Base-by-base conservation (phyloP, 2,113 vertebrate genomes). In the Pampusana beccarii region DNA sequence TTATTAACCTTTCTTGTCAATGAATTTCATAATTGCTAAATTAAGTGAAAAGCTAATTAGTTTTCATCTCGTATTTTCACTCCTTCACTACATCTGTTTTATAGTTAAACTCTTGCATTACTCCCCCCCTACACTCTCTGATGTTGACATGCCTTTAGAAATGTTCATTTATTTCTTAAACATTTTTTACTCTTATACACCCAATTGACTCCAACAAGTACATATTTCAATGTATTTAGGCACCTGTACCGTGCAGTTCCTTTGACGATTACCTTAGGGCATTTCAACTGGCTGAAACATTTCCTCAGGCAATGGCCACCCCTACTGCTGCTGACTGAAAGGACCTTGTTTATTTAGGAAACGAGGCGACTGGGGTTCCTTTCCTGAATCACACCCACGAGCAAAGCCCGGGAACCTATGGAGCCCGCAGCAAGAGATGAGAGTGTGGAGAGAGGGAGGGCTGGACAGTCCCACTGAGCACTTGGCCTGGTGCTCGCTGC, bases 1-100 rank as follows among this genome's bases (percentile, higher is more conserved):
- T 21, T 79, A 85, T 85, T 79, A 85, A 53, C 25, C 54, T 75
- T 85, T 82, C 46, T 44, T 53, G n/a, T 54, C 64, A 82, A 90
- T 85, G 90, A 61, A 87, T 62, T 26, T 42, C 6, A 2, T 64
- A 82, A 92, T 46, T 88, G 83, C 34, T 73, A 86, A 80, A 92
- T 66, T 77, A 92, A 2, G 3, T 33, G 25, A 72, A 90, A 88
- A 90, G 50, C 11, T 80, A 71, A 67, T 77, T 92, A 70, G 33
- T 77, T 86, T 86, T 85, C 62, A 48, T 48, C 14, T 70, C 8
- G 0, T 78, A 38, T 73, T 90, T 77, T 88, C 28, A 20, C 3
- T 88, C 26, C 42, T 42, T 26, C 51, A 74, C 26, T 57, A 69
- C 20, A 60, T 19, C 46, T 65, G 42, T 7, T 92, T 74, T 61